Conservation (phyloP, 2,888 invertebrate species). For the Caenorhabditis afra region DNA sequence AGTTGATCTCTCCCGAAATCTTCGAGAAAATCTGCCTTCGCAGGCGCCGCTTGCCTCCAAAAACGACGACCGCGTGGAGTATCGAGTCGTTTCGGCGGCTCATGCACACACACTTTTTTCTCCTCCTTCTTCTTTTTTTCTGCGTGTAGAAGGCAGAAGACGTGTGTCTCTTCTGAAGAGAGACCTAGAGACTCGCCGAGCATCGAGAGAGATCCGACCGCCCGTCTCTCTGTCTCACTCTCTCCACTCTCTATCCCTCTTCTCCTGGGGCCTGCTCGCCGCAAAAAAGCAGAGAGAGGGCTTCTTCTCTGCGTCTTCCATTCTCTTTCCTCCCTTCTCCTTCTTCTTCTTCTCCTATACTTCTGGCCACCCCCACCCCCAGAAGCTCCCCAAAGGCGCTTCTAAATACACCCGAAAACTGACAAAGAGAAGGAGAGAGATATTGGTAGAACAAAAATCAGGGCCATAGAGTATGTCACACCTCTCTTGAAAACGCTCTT, state of each 20-base stretch:
- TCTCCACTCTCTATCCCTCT: not conserved
- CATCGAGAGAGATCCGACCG: not conserved
- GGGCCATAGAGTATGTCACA: not conserved
- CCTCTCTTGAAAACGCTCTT: not conserved
- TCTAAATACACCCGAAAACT: constrained; percentile 15
- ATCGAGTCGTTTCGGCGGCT: not conserved
- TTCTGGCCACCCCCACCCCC: constrained; percentile 53
- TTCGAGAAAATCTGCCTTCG: not conserved
- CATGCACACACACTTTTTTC: constrained; percentile 32
- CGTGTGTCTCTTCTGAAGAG: constrained; percentile 1
- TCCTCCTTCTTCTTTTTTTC: constrained; percentile 25
- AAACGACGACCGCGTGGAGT: not conserved
- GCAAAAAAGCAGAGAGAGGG: not conserved
- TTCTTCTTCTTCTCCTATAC: constrained; percentile 27
- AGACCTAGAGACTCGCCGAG: constrained; percentile 3
- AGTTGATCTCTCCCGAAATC: not conserved
- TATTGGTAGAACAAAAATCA: not conserved
- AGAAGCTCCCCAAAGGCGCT: constrained; percentile 22
- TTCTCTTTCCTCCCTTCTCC: constrained; percentile 23
- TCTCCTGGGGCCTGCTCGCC: not conserved
- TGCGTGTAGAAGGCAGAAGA: constrained; percentile 14
- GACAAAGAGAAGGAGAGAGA: not conserved
- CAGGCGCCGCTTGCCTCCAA: not conserved
- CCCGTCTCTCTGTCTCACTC: not conserved
- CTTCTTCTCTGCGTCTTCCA: constrained; percentile 15